phyloP scores from a whole-genome alignment of 2,888 invertebrate genomes.

The Proisotoma minuta region DNA sequence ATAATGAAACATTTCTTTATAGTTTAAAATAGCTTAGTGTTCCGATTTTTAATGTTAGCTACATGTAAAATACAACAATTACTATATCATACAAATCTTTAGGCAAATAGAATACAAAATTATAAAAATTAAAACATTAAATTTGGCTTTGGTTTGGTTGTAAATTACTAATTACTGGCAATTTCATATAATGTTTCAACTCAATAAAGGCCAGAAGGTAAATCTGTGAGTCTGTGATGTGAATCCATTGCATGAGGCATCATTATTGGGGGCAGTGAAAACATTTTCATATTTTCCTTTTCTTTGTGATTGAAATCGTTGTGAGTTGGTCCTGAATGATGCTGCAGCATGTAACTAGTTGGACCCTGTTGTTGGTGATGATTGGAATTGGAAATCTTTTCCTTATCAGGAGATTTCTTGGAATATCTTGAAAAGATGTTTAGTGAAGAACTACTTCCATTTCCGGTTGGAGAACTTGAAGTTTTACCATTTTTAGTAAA shows the following conservation, averaged over 20 bases:
- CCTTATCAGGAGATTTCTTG: constrained; percentile 28
- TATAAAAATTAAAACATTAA: no score
- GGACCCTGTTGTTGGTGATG: constrained; percentile 12
- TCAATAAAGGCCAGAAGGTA: constrained; percentile 41
- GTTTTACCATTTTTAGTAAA: constrained; percentile 37
- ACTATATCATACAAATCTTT: no score
- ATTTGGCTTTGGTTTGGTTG: neutral
- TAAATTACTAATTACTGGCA: neutral
- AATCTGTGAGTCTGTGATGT: constrained; percentile 40
- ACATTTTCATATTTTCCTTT: constrained; percentile 41
- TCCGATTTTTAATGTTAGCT: no score
- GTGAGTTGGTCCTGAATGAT: constrained; percentile 11
- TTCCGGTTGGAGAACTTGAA: neutral
- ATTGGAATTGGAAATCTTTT: constrained; percentile 19
- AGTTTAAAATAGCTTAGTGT: no score
- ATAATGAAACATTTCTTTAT: no score
- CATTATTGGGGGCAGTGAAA: constrained; percentile 39
- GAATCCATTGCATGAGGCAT: constrained; percentile 33
- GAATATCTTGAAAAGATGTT: constrained; percentile 38
- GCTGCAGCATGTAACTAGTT: neutral
- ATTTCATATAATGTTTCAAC: neutral
- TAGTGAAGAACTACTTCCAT: constrained; percentile 14
- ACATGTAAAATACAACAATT: no score
- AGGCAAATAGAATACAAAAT: no score
- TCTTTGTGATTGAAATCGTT: constrained; percentile 36